Conservation (phyloP, 2,113 vertebrate genomes). For the Sturnus vulgaris region DNA sequence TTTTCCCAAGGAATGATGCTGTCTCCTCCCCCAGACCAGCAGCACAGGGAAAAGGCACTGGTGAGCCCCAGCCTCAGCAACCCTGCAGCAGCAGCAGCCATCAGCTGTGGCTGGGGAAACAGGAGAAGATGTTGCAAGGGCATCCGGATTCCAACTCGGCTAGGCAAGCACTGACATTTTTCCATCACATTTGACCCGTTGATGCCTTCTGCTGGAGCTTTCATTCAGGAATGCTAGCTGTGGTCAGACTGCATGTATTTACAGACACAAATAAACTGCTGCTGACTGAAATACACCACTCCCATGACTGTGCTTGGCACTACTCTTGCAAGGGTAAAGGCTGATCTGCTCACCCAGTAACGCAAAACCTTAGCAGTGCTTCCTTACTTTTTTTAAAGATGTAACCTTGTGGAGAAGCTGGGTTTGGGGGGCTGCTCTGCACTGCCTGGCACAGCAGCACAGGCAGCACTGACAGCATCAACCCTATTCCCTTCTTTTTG, state of each 20-base stretch:
- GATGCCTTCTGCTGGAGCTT: not conserved
- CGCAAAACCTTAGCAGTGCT: not conserved
- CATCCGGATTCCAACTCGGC: conserved; percentile 1
- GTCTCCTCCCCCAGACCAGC: not conserved
- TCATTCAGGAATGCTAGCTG: conserved; percentile 42
- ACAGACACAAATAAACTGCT: conserved; percentile 33
- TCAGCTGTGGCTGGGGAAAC: not conserved
- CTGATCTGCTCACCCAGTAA: not conserved
- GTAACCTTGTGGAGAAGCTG: not conserved
- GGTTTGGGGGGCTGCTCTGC: not conserved
- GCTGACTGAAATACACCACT: conserved; percentile 26
- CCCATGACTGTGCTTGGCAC: not conserved
- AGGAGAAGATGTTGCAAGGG: not conserved
- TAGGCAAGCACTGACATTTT: conserved; percentile 18
- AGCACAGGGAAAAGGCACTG: not conserved
- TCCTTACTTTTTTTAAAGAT: not conserved
- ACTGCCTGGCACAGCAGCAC: fast-evolving
- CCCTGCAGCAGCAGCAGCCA: not conserved
- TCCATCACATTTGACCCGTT: not conserved
- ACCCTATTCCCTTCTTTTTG: not conserved
- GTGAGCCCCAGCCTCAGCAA: not conserved
- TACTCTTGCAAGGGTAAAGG: not conserved
- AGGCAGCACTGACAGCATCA: not conserved
- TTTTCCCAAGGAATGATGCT: not conserved
- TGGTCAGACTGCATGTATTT: conserved; percentile 14